These are phyloP conservation scores for Calliphora vicina DNA, from an alignment of 1,140 invertebrate species.

Conservation along the genomic window DNA sequence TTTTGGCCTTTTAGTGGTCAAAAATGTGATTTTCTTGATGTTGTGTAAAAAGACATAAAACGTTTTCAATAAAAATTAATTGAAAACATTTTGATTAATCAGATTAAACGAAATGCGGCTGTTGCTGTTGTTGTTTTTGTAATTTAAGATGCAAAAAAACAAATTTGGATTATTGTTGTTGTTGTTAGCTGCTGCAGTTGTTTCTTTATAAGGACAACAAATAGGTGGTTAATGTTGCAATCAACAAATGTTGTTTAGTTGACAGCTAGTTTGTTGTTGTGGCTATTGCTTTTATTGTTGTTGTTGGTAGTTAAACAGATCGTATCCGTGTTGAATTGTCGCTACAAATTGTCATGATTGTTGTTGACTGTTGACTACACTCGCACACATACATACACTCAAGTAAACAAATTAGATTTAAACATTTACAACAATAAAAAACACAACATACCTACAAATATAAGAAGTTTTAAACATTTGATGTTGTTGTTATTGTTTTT, in stretches of 20 bases:
- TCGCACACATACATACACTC: background rate
- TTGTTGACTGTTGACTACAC: conserved; percentile 28
- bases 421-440: background rate
- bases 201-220: conserved; percentile 5
- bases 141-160: too few relatives aligned
- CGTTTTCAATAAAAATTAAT: background rate
- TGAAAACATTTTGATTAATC: conserved; percentile 14
- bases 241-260: conserved; percentile 24
- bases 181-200: background rate
- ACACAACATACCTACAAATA: background rate
- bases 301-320: conserved; percentile 25
- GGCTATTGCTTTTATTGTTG: conserved; percentile 18
- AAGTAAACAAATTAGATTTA: conserved; percentile 1
- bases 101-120: background rate
- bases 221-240: conserved; percentile 29
- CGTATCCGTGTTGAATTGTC: conserved; percentile 35
- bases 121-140: too few relatives aligned
- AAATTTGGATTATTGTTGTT: background rate
- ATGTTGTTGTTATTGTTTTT: background rate
- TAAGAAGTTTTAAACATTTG: conserved; percentile 8
- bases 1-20: background rate
- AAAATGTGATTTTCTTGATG: background rate
- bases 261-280: conserved; percentile 27
- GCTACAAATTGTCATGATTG: conserved; percentile 37
- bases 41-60: background rate